phyloP scores from a whole-genome alignment of 2,797 vertebrate species.

The Protosalanx chinensis region DNA sequence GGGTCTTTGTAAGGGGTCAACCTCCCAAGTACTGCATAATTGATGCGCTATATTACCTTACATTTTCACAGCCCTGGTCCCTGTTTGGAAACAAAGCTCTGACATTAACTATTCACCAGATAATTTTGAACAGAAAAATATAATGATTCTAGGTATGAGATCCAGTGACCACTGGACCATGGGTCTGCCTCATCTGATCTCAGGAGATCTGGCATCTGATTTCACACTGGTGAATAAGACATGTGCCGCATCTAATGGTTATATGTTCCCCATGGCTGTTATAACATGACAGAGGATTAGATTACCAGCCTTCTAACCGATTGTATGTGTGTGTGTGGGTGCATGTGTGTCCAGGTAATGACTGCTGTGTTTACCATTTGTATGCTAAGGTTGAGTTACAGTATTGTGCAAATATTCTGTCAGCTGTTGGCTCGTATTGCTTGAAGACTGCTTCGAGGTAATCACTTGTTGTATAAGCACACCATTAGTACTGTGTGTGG shows the following conservation, averaged over 20 bases:
- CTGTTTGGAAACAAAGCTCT: constrained; percentile 54
- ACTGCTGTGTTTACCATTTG: constrained; percentile 4
- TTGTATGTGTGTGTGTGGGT: constrained; percentile 20
- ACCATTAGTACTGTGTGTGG: no score
- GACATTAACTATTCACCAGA: constrained; percentile 69
- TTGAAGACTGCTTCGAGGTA: no score
- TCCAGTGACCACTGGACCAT: constrained; percentile 3
- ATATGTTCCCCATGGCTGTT: constrained; percentile 41
- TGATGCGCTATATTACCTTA: constrained; percentile 71
- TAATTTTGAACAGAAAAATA: constrained; percentile 65
- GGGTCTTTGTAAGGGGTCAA: constrained; percentile 28
- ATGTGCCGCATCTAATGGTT: constrained; percentile 32
- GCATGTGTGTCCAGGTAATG: constrained; percentile 7
- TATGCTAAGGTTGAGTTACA: background rate
- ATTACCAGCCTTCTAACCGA: constrained; percentile 29
- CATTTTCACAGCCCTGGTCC: constrained; percentile 43
- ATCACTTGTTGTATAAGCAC: no score
- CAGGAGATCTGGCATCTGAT: constrained; percentile 41
- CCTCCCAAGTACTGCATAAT: constrained; percentile 62
- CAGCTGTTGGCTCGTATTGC: no score
- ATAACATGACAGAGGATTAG: constrained; percentile 27
- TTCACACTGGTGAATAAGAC: constrained; percentile 55
- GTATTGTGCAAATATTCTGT: no score
- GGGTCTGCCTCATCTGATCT: constrained; percentile 17
- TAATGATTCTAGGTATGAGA: constrained; percentile 50